A percentile compares a stretch with the other conserved stretches of the same genome.
phyloP scores from a whole-genome alignment of 2,113 vertebrate genomes.

The Ursus arctos region DNA sequence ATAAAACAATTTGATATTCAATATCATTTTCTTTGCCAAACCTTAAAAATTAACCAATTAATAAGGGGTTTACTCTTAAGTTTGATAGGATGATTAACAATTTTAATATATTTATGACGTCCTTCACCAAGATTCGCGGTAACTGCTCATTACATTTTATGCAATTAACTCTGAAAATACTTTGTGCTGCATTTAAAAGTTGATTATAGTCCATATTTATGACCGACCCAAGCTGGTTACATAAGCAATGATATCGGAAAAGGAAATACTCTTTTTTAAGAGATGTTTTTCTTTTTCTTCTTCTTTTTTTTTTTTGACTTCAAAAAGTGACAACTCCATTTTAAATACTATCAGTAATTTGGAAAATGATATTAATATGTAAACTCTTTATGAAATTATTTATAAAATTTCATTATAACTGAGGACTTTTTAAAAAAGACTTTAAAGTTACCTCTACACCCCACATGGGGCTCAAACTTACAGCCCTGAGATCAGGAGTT shows the following conservation, averaged over 20 bases:
- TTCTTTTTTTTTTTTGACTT: neutral
- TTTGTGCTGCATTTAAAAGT: neutral
- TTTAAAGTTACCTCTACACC: too few relatives aligned
- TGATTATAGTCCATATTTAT: neutral
- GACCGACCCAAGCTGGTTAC: neutral
- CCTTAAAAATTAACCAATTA: neutral
- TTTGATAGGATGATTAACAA: neutral
- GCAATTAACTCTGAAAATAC: neutral
- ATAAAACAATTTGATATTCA: neutral
- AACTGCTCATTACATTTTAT: neutral
- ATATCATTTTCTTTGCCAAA: neutral
- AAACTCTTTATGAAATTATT: neutral
- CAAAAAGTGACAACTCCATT: neutral
- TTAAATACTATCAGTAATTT: neutral
- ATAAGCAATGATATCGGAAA: neutral
- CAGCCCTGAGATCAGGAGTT: too few relatives aligned
- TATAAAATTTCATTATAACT: neutral
- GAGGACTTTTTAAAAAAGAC: too few relatives aligned
- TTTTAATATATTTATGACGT: neutral
- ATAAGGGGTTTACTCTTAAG: neutral
- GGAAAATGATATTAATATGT: neutral
- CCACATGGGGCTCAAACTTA: too few relatives aligned
- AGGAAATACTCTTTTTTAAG: neutral
- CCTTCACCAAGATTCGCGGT: neutral
- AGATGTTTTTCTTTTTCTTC: neutral